Base-by-base conservation (phyloP, 1,140 invertebrate species). In the Drosophila sulfurigaster region DNA sequence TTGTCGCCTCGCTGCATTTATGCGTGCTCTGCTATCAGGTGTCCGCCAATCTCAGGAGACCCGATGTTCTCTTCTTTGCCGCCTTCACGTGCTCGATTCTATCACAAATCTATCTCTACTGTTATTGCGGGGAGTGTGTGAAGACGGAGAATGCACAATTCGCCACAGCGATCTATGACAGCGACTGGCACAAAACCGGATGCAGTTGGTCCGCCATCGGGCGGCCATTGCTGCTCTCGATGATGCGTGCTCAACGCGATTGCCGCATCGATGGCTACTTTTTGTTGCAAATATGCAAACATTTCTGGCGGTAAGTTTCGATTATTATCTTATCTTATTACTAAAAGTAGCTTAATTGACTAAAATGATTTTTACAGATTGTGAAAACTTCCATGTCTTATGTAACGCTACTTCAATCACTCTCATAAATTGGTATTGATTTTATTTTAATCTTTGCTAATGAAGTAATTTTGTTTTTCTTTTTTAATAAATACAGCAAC, bases 1-100 rank as follows among this genome's bases (percentile, higher is more conserved):
- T 79, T 16, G 46, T 45, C 1, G 69, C 78, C 28, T 81, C 70
- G 1, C 1, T 86, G 75, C 78, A 85, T 16, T 46, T 85, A 52
- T 73, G 78, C 35, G 74, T 85, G 16, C 48, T 85, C 5, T 60
- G 62, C 58, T 78, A 67, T 32, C 81, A 81, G 35, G 11, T 86
- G 6, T 70, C 82, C 3, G 20, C 75, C 1, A 75, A 78, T 75
- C 49, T 86, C 0, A 43, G 35, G 7, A 51, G 75, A 10, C 67
- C 70, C 1, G 59, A 35, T 1, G 20, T 86, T 11, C 51, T 81
- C 3, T 85, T 85, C 43, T 78, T 74, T 15, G 65, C 46, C 13
- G 69, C 63, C 35, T 85, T 85, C 8, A 85, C 63, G 1, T 11
- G 57, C 28, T 74, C 75, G 1, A 78, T 86, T 20, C 67, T 75